Base-by-base conservation (phyloP, 2,113 vertebrate species). In the Dolichallabes microphthalmus region DNA sequence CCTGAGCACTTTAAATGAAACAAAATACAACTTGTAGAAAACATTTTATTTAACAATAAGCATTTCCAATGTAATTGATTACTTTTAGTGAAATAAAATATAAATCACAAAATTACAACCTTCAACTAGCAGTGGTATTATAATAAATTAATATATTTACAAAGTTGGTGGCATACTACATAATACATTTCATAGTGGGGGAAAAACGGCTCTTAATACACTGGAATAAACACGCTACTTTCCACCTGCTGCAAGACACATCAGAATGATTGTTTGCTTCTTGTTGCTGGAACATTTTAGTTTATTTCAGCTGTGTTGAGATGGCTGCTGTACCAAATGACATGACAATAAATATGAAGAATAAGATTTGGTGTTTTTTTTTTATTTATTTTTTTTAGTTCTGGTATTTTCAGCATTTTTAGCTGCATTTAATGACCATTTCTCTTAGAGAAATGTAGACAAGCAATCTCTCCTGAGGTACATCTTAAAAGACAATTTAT, bases 401-500 rank as follows among this genome's bases (percentile, higher is more conserved):
- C 87, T 82, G 85, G 89, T 90, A 90, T 88, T 93, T 90, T 82
- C 91, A 91, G 89, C 86, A 92, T 90, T 89, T 82, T 58, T 57
- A 88, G 86, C 66, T 64, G 32, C 83, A 81, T 82, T 88, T 82
- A 88, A 90, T 89, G 81, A 86, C 80, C 85, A 89, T 88, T 83
- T 92, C 89, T 88, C 85, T 90, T 87, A 88, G 91, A 87, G 83
- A 87, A 82, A 80, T 69, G 84, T 87, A 88, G 93, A 94, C 89
- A 88, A 88, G 91, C 78, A 86, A 58, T 88, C 87, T 91, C 93
- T 93, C 92, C 87, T 45, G 93, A 91, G 93, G 80, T 92, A 91
- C 92, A 90, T 94, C 85, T 93, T 93, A 88, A 93, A 93, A 94
- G 89, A 94, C 92, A 94, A 93, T 94, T 94, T 94, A 93, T 93